Evolutionary conservation across 1,140 invertebrate species (phyloP), one percentile per base, ranked within the genome.

Genomic region (Papilio polyxenes): DNA sequence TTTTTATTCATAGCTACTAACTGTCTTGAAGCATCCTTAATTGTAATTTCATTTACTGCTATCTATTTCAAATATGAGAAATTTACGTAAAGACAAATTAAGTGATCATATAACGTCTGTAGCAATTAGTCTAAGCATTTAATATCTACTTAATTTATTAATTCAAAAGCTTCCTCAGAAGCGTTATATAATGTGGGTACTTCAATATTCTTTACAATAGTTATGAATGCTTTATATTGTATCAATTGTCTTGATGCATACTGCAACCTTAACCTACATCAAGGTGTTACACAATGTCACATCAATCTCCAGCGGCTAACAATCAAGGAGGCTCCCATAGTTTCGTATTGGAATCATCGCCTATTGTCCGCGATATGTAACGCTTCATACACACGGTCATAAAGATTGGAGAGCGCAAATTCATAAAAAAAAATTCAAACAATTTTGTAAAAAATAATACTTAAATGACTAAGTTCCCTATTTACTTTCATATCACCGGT

Each of bases 291-390:
- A 86, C 85, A 83, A 77, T 90, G 92, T 91, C 91, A 86, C 86
- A 92, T 93, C 88, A 93, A 92, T 93, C 91, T 93, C 89, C 84
- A 82, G 80, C 84, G 89, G 87, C 90, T 86, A 91, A 92, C 91
- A 91, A 91, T 86, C 83, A 82, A 84, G 83, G 87, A 84, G 82
- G 86, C 88, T 91, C 86, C 89, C 88, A 90, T 87, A 85, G 89
- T 88, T 89, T 90, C 91, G 90, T 87, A 90, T 90, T 84, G 81
- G 89, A 91, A 92, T 91, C 89, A 92, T 92, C 87, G 85, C 59
- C 91, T 89, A 92, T 93, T 93, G 92, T 93, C 83, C 85, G 82
- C 81, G 84, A 87, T 88, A 85, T 90, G 86, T 88, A 86, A 83
- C 78, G 48, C 82, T 51, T 79, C 85, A 84, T 83, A 91, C 87